A percentile compares a stretch with the other conserved stretches of the same genome.
Evolutionary conservation across 2,888 invertebrate genomes (phyloP).

Genomic region (Amphipoea oculea): DNA sequence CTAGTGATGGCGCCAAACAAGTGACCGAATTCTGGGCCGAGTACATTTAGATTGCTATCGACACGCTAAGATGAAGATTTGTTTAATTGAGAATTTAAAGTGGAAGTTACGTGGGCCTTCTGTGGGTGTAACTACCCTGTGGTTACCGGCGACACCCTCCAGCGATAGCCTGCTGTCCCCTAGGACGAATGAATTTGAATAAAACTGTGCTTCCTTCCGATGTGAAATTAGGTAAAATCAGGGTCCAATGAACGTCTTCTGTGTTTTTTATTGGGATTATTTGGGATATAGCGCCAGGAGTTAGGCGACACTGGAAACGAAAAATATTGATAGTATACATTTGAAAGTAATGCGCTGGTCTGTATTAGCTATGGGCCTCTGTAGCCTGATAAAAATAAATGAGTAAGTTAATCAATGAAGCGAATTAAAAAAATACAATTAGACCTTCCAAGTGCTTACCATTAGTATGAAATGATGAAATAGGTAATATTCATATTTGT

Average conservation of each 20-base stretch:
- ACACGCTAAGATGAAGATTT: too few relatives aligned
- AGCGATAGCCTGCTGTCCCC: not conserved
- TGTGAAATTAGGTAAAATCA: constrained; percentile 17
- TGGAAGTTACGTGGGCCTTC: not conserved
- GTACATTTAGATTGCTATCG: too few relatives aligned
- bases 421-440: not conserved
- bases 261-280: not conserved
- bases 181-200: constrained; percentile 6
- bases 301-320: not conserved
- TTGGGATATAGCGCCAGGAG: not conserved
- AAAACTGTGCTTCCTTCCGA: constrained; percentile 7
- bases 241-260: not conserved
- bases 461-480: too few relatives aligned
- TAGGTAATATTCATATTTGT: not conserved
- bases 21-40: too few relatives aligned
- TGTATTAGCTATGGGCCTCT: not conserved
- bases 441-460: not conserved
- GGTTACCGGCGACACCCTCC: too few relatives aligned
- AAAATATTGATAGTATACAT: not conserved
- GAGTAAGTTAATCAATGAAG: not conserved
- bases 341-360: not conserved
- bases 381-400: not conserved
- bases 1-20: too few relatives aligned
- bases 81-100: not conserved
- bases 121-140: not conserved